Percentiles rank a stretch among this genome's conserved stretches.
Conservation (phyloP, 2,888 invertebrate genomes). For the Synergus japonicus region DNA sequence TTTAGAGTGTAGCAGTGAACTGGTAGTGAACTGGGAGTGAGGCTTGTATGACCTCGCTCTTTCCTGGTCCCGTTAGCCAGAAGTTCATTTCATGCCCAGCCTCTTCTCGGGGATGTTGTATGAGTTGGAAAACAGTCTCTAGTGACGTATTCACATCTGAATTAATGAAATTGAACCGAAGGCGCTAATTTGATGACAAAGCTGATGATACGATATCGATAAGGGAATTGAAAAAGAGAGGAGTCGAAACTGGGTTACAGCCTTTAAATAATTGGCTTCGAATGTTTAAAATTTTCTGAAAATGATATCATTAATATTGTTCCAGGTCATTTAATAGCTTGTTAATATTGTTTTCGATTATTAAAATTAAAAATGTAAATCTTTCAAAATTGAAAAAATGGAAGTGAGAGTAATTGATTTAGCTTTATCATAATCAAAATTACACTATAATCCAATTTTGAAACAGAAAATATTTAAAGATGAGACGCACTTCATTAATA, state of each 20-base stretch:
- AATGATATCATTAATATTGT: not conserved
- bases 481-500: not conserved
- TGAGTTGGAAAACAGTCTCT: not conserved
- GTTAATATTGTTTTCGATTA: too few species aligned
- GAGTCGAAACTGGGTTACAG: not conserved
- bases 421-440: too few species aligned
- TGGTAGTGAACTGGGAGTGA: constrained; percentile 12
- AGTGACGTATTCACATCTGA: not conserved
- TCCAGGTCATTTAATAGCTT: not conserved
- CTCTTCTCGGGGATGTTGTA: constrained; percentile 50
- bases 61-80: constrained; percentile 42
- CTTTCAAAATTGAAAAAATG: not conserved
- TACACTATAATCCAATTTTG: not conserved
- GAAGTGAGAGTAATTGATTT: not conserved
- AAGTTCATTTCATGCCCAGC: constrained; percentile 55
- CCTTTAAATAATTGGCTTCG: not conserved
- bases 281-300: not conserved
- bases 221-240: not conserved
- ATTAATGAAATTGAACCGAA: constrained; percentile 2
- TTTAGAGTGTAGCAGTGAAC: constrained; percentile 5
- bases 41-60: constrained; percentile 42
- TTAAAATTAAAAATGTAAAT: not conserved
- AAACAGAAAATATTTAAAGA: not conserved
- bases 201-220: not conserved
- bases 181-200: constrained; percentile 5